Base-by-base conservation (phyloP, 2,888 invertebrate genomes). In the Iselma pallidipennis region DNA sequence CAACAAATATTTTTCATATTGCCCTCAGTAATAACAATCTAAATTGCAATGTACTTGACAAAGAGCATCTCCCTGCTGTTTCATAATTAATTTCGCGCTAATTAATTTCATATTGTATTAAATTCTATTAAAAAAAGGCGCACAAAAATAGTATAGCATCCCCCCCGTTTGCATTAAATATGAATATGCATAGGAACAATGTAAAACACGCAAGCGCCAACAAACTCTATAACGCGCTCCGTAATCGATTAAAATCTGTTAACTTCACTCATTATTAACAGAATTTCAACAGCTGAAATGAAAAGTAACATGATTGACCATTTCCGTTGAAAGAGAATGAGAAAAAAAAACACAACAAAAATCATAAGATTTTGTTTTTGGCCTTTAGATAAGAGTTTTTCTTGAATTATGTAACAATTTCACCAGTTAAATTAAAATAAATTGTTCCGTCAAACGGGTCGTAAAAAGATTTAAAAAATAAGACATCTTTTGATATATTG, bases 401-500 rank as follows among this genome's bases (percentile, higher is more conserved):
- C n/a, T n/a, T n/a, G n/a, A 37, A 37, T 37, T 16, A 16, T 1
- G 71, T 69, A 73, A 72, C 70, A 37, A 37, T 10, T 5, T 37
- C 10, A 29, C 10, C 10, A 29, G 12, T 29, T 45, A 75, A 77
- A 78, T 78, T 78, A 77, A 75, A 76, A 76, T 76, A 76, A 78
- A 78, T 75, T 76, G 75, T 73, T 68, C 74, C 72, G 74, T 76
- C 76, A 72, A 66, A 70, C 62, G 71, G 62, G 65, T 68, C 70
- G 71, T 73, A 69, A 75, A 75, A 73, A 73, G 71, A 75, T 75
- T 77, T 78, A 77, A 78, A 78, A 78, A 78, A 78, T 78, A 79
- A 80, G 79, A 78, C 74, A 75, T 71, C 70, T 68, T 73, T 75
- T 78, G 78, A 80, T 80, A 79, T 80, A 80, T 80, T 72, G 78